Percentiles rank a stretch among this genome's conserved stretches.
Evolutionary conservation across 2,797 vertebrate genomes (phyloP).

Genomic region (Erethizon dorsatum): DNA sequence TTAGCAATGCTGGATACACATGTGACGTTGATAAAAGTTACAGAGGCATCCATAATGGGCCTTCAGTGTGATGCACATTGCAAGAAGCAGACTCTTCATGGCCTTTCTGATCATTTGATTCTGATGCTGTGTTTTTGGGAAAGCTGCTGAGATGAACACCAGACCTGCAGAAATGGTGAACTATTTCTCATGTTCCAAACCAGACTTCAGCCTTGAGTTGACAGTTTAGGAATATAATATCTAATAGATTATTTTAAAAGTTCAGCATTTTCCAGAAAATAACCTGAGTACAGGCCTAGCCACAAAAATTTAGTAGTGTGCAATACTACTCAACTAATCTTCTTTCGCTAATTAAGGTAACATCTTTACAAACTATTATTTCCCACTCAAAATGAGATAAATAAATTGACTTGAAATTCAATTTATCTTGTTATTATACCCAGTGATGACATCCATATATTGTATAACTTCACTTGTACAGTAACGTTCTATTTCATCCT

Average conservation of each 20-base stretch:
- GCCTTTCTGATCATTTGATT: slow-evolving; percentile 84
- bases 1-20: slow-evolving; percentile 73
- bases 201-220: slow-evolving; percentile 73
- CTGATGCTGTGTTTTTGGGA: slow-evolving; percentile 63
- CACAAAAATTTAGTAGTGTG: slow-evolving; percentile 64
- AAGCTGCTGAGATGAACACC: slow-evolving; percentile 85
- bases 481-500: slow-evolving; percentile 69
- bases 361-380: slow-evolving; percentile 73
- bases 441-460: slow-evolving; percentile 71
- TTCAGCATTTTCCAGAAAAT: slow-evolving; percentile 47
- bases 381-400: slow-evolving; percentile 76
- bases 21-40: slow-evolving; percentile 87
- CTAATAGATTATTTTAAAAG: background rate
- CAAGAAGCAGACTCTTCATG: slow-evolving; percentile 80
- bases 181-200: slow-evolving; percentile 81
- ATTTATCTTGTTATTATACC: slow-evolving; percentile 64
- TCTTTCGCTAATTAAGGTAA: slow-evolving; percentile 74
- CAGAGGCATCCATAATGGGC: slow-evolving; percentile 71
- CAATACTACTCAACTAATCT: slow-evolving; percentile 47
- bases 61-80: slow-evolving; percentile 76
- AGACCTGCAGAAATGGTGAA: slow-evolving; percentile 80
- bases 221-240: slow-evolving; percentile 73
- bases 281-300: slow-evolving; percentile 26
- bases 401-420: slow-evolving; percentile 73
- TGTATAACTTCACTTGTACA: slow-evolving; percentile 69